phyloP scores from a whole-genome alignment of 1,140 invertebrate species.

The Bombus haemorrhoidalis region DNA sequence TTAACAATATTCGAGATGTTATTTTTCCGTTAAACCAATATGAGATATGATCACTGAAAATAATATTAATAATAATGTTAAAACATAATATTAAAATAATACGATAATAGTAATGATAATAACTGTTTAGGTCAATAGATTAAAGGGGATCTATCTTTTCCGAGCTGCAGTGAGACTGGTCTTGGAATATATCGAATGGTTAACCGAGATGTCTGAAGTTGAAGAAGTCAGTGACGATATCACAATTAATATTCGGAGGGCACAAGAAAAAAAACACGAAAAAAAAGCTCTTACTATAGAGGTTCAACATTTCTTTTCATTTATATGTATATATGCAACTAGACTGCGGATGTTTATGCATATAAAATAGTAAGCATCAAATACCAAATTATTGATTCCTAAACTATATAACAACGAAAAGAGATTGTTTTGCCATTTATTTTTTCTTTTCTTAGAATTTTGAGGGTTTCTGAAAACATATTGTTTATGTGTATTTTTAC shows the following conservation, averaged over 20 bases:
- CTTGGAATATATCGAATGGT: slow-evolving; percentile 83
- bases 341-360: no score
- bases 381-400: no score
- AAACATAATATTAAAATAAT: no score
- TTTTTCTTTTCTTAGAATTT: no score
- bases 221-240: slow-evolving; percentile 83
- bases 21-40: no score
- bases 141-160: slow-evolving; percentile 83
- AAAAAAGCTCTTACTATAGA: slow-evolving; percentile 82
- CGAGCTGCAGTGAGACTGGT: slow-evolving; percentile 83
- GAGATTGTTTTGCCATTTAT: no score
- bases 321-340: no score
- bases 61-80: not conserved
- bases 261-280: slow-evolving; percentile 78
- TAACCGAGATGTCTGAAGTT: slow-evolving; percentile 78
- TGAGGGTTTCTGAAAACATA: no score
- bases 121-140: slow-evolving; percentile 57
- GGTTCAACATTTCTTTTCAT: slow-evolving; percentile 61
- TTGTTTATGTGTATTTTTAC: no score
- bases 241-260: slow-evolving; percentile 81
- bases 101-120: not conserved
- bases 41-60: not conserved
- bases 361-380: no score
- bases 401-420: no score
- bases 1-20: no score